These are phyloP conservation scores for Alethe diademata DNA, from an alignment of 2,113 vertebrate genomes.

Conservation along the genomic window DNA sequence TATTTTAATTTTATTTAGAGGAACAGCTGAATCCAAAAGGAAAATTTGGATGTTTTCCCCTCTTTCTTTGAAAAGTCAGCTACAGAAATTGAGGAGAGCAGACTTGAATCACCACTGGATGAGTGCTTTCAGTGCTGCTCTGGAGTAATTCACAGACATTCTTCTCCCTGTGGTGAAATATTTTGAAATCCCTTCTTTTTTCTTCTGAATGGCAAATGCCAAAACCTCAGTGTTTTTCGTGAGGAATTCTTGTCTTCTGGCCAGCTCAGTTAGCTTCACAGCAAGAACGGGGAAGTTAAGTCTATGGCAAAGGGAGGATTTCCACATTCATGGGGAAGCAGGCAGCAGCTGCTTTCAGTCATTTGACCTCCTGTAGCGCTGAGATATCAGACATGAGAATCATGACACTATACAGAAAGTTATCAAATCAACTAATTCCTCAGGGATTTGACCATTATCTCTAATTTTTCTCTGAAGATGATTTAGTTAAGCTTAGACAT, in stretches of 20 bases:
- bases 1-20: constrained; percentile 17
- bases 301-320: constrained; percentile 2
- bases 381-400: neutral
- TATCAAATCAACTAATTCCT: neutral
- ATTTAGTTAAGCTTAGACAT: neutral
- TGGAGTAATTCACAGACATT: constrained; percentile 25
- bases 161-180: constrained; percentile 32
- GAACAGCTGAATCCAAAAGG: constrained; percentile 18
- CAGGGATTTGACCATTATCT: neutral
- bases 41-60: neutral
- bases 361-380: neutral
- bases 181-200: constrained; percentile 50
- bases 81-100: neutral
- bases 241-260: constrained; percentile 32
- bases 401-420: neutral
- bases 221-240: constrained; percentile 39
- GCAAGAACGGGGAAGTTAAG: constrained; percentile 18
- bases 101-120: neutral
- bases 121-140: neutral
- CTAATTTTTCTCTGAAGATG: constrained; percentile 1
- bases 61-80: constrained; percentile 11
- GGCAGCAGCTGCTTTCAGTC: neutral
- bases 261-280: constrained; percentile 40
- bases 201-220: constrained; percentile 47
- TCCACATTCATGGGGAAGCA: neutral